Percentiles rank a stretch among this genome's conserved stretches.
phyloP scores from a whole-genome alignment of 2,113 vertebrate genomes.

The Danionella cerebrum region DNA sequence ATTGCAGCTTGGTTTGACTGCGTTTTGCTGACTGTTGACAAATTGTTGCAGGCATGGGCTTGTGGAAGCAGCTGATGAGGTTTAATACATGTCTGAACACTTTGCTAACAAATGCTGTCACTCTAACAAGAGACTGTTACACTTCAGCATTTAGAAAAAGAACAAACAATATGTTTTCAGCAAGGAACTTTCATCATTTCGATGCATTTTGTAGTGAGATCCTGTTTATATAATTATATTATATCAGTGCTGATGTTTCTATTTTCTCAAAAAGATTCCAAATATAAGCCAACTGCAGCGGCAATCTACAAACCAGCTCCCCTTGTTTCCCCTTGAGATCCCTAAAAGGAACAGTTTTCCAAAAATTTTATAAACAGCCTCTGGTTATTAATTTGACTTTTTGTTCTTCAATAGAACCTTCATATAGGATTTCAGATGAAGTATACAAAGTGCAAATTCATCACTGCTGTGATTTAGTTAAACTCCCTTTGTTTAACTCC shows the following conservation, averaged over 20 bases:
- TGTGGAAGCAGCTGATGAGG: conserved; percentile 16
- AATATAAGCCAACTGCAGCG: not conserved
- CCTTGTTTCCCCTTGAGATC: not conserved
- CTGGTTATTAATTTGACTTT: not conserved
- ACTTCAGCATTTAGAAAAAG: not conserved
- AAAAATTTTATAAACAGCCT: no score
- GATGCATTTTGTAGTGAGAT: not conserved
- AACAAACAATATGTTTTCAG: not conserved
- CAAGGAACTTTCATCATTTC: not conserved
- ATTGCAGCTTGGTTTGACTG: conserved; percentile 56
- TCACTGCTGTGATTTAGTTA: no score
- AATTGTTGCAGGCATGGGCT: conserved; percentile 20
- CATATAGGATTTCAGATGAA: no score
- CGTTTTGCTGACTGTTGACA: conserved; percentile 51
- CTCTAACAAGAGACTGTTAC: not conserved
- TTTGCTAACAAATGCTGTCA: conserved; percentile 7
- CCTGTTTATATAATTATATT: not conserved
- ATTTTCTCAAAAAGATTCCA: not conserved
- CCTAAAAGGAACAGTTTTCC: not conserved
- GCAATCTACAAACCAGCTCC: not conserved
- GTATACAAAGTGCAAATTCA: no score
- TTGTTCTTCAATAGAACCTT: no score
- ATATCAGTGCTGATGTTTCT: not conserved
- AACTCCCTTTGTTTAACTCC: no score
- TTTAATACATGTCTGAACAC: not conserved